Base-by-base conservation (phyloP, 2,888 invertebrate genomes). In the Ypsolopha sequella region DNA sequence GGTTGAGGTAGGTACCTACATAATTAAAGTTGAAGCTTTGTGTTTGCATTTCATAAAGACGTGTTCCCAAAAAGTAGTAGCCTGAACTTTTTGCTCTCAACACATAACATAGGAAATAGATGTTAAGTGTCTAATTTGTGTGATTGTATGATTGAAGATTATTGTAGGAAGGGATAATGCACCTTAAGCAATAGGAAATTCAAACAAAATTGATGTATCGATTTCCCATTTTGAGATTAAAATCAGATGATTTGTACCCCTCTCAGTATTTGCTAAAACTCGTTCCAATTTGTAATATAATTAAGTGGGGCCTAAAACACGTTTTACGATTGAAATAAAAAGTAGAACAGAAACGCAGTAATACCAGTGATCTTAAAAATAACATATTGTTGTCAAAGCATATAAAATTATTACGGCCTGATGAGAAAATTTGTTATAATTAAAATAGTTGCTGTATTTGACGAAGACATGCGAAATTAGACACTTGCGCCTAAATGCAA, bases 11-110 rank as follows among this genome's bases (percentile, higher is more conserved):
- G n/a, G n/a, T 10, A 41, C 35, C 36, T 39, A 48, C 36, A 13
- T 49, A 36, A 69, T 4, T 68, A 59, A 60, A 63, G 57, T 62
- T 51, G 61, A 45, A 7, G 8, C 33, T 38, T 62, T 65, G 58
- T 65, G 65, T 73, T 69, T 64, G 64, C 63, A 65, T 68, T 67
- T 70, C 59, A 9, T 24, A 24, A 24, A 24, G 14, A 45, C 59
- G 61, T 60, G 61, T 65, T 65, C 62, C 63, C 62, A 60, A 3
- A n/a, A 24, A 24, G 24, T 36, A 51, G 44, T 51, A 51, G 51
- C 33, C n/a, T 51, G 24, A 51, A 45, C 2, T 11, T 45, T 45
- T 45, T 51, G 51, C 51, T 51, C 51, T 51, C 51, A 51, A 44
- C 44, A 36, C 41, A n/a, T 50, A 50, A 43, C 14, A 6, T 50